Evolutionary conservation across 2,888 invertebrate species (phyloP), one percentile per base, ranked within the genome.

Genomic region (Sturmia bella): DNA sequence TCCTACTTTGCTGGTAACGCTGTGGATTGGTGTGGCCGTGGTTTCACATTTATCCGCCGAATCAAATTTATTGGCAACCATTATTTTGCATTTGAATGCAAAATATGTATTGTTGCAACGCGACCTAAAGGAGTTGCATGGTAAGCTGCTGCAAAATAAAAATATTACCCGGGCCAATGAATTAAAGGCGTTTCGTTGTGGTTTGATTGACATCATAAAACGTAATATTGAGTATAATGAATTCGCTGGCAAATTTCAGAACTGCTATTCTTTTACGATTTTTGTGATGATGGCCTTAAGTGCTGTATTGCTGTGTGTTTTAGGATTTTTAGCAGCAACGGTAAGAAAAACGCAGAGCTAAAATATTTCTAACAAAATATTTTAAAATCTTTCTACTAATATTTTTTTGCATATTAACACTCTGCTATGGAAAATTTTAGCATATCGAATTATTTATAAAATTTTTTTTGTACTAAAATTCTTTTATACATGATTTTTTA

Each of bases 51-150:
- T 89, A 1, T 84, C 87, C 1, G 88, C 86, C 3, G 88, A 89
- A 19, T 82, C 88, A 0, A 89, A 88, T 85, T 70, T 88, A 1
- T 52, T 89, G 72, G 88, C 88, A n/a, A 87, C 84, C 63, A 68
- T 87, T n/a, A 86, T 89, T 66, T 82, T 88, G 83, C 88, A 89
- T 61, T 81, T 89, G 17, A 89, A 89, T 83, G 87, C 85, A 1
- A 86, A 88, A 0, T 89, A 88, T 64, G 15, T 80, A 0, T 73
- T 86, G 17, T 72, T 89, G 43, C 84, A 86, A 0, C 66, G 82
- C 13, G 88, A 89, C 32, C 73, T 89, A 4, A 54, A 57, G 0
- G 9, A 68, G 5, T 21, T 84, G 13, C 73, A 83, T 0, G 21
- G 32, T 0, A 54, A 66, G 15, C n/a, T 72, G 11, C 24, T 73